These are phyloP conservation scores for Apocheima hispidaria DNA, from an alignment of 2,888 invertebrate species.

Conservation along the genomic window DNA sequence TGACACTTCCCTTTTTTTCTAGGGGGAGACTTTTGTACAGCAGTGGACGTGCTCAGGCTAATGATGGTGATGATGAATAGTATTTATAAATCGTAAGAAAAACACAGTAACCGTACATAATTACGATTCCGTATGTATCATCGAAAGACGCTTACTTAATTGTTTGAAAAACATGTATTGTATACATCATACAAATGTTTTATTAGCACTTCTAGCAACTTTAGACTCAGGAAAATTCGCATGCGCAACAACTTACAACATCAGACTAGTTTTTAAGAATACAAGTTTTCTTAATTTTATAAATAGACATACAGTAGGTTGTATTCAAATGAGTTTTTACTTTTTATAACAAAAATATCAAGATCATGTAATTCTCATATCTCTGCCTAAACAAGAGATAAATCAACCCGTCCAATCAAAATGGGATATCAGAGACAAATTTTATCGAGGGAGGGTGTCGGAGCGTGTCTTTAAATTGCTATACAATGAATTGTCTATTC, in stretches of 20 bases:
- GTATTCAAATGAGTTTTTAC: constrained; percentile 5
- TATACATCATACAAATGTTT: background rate
- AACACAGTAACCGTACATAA: no score
- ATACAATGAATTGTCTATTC: constrained; percentile 78
- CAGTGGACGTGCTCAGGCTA: no score
- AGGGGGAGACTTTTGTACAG: no score
- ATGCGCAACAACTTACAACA: constrained; percentile 1
- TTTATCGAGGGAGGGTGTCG: constrained; percentile 75
- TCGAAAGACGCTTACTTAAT: background rate
- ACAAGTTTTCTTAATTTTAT: constrained; percentile 2
- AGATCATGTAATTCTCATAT: constrained; percentile 58
- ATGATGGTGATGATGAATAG: no score
- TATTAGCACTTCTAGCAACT: background rate
- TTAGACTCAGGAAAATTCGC: background rate
- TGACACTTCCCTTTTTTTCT: no score
- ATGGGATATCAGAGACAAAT: constrained; percentile 83
- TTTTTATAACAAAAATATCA: constrained; percentile 60
- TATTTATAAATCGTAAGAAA: no score
- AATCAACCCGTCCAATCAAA: constrained; percentile 84
- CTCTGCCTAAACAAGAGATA: constrained; percentile 77
- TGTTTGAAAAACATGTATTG: no score
- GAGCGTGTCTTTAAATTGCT: constrained; percentile 81
- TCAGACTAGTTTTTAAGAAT: background rate
- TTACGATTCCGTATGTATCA: no score
- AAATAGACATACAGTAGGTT: background rate